These are phyloP conservation scores for Hoplodrina ambigua DNA, from an alignment of 2,888 invertebrate genomes.

Conservation along the genomic window DNA sequence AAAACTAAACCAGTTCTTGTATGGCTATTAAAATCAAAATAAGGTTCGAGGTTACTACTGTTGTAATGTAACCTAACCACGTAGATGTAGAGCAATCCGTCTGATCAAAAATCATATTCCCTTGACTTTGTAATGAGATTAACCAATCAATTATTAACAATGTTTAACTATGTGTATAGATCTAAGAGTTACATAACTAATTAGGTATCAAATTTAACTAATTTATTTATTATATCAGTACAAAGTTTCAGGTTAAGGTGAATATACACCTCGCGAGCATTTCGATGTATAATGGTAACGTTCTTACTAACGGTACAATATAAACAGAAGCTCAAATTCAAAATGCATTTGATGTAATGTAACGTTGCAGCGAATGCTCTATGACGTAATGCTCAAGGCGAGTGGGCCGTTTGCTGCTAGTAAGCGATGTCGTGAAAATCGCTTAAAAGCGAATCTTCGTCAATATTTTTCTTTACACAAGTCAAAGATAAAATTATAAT, in stretches of 20 bases:
- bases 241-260: background rate
- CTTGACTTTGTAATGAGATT: constrained; percentile 28
- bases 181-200: background rate
- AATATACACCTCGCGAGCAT: too few relatives aligned
- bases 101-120: background rate
- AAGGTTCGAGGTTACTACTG: constrained; percentile 26
- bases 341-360: too few relatives aligned
- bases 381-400: too few relatives aligned
- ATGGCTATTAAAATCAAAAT: constrained; percentile 3
- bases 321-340: too few relatives aligned
- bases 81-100: constrained; percentile 25
- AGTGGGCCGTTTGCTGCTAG: too few relatives aligned
- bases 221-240: background rate
- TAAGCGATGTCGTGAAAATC: too few relatives aligned
- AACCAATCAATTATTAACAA: background rate
- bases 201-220: constrained; percentile 10
- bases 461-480: too few relatives aligned
- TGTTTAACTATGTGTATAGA: background rate
- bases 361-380: too few relatives aligned
- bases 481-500: too few relatives aligned
- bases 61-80: constrained; percentile 6
- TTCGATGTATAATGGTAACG: too few relatives aligned
- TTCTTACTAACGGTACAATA: too few relatives aligned
- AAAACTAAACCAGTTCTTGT: constrained; percentile 39
- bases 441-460: too few relatives aligned